These are phyloP conservation scores for Circaetus gallicus DNA, from an alignment of 2,113 vertebrate genomes.

Conservation along the genomic window DNA sequence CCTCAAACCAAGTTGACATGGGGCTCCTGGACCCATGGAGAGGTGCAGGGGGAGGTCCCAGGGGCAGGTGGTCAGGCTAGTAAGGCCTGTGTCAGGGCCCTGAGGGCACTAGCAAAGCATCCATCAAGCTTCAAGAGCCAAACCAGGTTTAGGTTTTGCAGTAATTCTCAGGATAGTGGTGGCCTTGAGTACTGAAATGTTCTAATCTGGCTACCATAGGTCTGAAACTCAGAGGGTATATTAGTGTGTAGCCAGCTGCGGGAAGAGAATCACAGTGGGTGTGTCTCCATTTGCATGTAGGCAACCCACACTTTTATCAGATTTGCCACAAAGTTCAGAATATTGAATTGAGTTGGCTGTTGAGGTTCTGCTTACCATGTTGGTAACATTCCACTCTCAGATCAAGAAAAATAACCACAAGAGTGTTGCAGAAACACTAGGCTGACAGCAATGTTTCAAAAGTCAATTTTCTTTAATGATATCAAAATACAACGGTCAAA, in stretches of 20 bases:
- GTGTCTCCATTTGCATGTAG: background rate
- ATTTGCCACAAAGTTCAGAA: background rate
- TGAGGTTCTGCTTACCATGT: background rate
- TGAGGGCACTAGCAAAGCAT: background rate
- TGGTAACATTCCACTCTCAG: background rate
- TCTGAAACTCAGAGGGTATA: background rate
- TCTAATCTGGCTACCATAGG: background rate
- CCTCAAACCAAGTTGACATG: background rate
- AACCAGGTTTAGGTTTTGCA: fast-evolving
- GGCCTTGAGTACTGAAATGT: background rate
- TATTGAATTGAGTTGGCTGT: background rate
- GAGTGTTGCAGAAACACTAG: too few relatives aligned
- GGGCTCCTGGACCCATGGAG: background rate
- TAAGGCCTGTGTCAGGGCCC: background rate
- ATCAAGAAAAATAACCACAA: background rate
- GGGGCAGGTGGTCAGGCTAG: background rate
- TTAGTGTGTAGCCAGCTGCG: background rate
- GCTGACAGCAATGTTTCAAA: too few relatives aligned
- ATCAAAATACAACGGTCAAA: too few relatives aligned
- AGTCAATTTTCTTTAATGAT: too few relatives aligned
- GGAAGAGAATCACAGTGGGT: background rate
- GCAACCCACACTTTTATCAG: background rate
- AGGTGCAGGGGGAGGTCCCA: fast-evolving
- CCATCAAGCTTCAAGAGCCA: background rate
- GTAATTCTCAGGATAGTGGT: background rate